A percentile compares a stretch with the other conserved stretches of the same genome.
Conservation (phyloP, 1,140 invertebrate species). For the Steinernema khuongi region DNA sequence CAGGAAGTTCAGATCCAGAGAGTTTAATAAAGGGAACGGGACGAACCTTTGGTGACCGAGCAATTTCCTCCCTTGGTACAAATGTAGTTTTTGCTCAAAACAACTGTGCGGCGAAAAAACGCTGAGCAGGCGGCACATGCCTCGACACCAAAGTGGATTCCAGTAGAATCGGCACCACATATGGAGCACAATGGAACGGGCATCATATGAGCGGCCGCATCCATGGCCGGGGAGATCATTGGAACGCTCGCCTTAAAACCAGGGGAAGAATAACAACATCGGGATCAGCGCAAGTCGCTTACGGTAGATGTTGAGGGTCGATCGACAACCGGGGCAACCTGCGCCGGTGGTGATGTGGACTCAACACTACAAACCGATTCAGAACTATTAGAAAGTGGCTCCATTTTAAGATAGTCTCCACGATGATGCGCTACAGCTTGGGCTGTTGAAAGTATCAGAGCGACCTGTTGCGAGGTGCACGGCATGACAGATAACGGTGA, state of each 20-base stretch:
- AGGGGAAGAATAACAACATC: background rate
- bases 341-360: background rate
- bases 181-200: constrained; percentile 33
- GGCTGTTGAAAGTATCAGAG: background rate
- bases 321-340: background rate
- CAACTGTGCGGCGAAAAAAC: constrained; percentile 44
- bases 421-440: background rate
- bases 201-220: background rate
- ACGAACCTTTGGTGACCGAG: constrained; percentile 34
- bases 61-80: constrained; percentile 40
- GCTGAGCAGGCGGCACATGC: constrained; percentile 50
- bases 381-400: background rate
- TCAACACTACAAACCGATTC: background rate
- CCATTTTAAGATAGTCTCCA: background rate
- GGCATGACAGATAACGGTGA: constrained; percentile 9
- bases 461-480: background rate
- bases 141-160: constrained; percentile 50
- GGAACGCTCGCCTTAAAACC: background rate
- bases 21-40: background rate
- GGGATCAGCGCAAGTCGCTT: background rate
- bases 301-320: constrained; percentile 14
- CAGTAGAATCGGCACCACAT: constrained; percentile 45
- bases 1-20: background rate
- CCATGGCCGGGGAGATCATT: constrained; percentile 1
- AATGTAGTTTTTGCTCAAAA: constrained; percentile 45